Evolutionary conservation across 2,888 invertebrate species (phyloP), one percentile per base, ranked within the genome.

Genomic region (Chloroclysta siterata): DNA sequence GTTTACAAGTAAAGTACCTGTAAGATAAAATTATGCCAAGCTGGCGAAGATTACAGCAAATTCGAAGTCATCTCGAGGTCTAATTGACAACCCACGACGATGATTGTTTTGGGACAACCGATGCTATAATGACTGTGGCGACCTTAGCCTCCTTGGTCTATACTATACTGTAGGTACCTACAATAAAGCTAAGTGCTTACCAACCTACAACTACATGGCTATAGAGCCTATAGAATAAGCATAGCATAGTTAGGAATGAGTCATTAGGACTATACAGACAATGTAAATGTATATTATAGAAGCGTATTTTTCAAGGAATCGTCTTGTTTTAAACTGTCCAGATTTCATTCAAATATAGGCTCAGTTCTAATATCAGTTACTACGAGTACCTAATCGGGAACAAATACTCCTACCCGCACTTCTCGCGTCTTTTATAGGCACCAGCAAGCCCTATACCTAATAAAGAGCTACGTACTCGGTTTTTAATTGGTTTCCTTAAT

Each of bases 51-150:
- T 66, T 65, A 68, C 61, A 67, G 59, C 68, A 71, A 71, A 72
- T 50, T 46, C 63, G 47, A 59, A 63, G 56, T 52, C 53, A 59
- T 72, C 65, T 74, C 50, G 66, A 78, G 79, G 77, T 81, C 84
- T 89, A 88, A 89, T 88, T 85, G 81, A 76, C 77, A 72, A 77
- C 74, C 81, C 88, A 89, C 88, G 87, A 75, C 69, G 81, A 39
- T 80, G 80, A 87, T 85, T 89, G 86, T 87, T 87, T 85, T 81
- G 80, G 83, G 77, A 74, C 75, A 79, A 73, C 74, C 78, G 77
- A 78, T 78, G 81, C 77, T 72, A 75, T 83, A 85, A 88, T 88
- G 81, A 80, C 79, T 70, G 73, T 36, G 54, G 41, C 68, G 87
- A 83, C 89, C 89, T 89, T 88, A 88, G 85, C 87, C 84, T 77